Conservation (phyloP, 2,113 vertebrate species). For the Hippocampus guttulatus region DNA sequence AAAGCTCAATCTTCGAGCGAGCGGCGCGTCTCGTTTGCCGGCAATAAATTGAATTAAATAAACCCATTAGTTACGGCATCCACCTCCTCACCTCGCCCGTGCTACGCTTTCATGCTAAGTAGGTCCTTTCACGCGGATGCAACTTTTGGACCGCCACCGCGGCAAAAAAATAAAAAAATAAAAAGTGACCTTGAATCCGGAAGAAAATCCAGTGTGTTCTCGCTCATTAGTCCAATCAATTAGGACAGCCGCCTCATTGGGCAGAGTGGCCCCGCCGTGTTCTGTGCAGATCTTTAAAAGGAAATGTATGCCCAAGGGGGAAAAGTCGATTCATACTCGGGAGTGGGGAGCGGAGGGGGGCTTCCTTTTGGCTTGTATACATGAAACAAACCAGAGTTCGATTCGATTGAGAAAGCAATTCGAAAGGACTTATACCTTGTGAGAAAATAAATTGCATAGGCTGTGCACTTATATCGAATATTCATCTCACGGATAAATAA, state of each 20-base stretch:
- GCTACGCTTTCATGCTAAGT: constrained; percentile 71
- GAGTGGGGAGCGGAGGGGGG: constrained; percentile 24
- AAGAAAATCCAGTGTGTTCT: constrained; percentile 49
- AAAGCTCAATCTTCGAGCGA: constrained; percentile 65
- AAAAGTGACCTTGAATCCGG: constrained; percentile 68
- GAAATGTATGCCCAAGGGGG: constrained; percentile 74
- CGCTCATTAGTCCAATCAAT: constrained; percentile 73
- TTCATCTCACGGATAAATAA: not conserved
- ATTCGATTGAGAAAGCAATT: constrained; percentile 40
- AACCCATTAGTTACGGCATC: constrained; percentile 73
- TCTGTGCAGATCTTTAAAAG: constrained; percentile 62
- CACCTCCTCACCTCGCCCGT: constrained; percentile 68
- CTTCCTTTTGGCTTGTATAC: constrained; percentile 42
- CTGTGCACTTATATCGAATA: not conserved
- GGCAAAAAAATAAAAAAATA: constrained; percentile 7
- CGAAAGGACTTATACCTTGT: constrained; percentile 16
- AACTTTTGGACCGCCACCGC: constrained; percentile 11
- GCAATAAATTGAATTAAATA: constrained; percentile 75
- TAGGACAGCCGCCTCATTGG: constrained; percentile 66
- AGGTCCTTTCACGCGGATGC: constrained; percentile 56
- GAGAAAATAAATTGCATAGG: not conserved
- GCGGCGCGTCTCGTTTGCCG: constrained; percentile 58
- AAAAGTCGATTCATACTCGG: constrained; percentile 67
- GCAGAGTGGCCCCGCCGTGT: constrained; percentile 48
- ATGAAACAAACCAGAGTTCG: constrained; percentile 56